These are phyloP conservation scores for Ammodytes marinus DNA, from an alignment of 2,113 vertebrate genomes.

Conservation along the genomic window DNA sequence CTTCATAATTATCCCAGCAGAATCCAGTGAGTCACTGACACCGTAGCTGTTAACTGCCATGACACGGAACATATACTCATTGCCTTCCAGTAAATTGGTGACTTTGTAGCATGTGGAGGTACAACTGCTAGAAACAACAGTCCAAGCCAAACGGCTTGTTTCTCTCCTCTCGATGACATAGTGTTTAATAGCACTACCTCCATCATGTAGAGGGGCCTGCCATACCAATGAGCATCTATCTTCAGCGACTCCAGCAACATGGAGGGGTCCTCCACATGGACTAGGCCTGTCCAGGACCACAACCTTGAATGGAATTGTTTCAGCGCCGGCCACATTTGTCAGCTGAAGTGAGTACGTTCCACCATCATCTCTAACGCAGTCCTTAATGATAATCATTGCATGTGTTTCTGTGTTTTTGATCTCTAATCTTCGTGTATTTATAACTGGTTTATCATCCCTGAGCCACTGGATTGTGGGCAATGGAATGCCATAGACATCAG, in stretches of 20 bases:
- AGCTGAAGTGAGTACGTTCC: slow-evolving; percentile 92
- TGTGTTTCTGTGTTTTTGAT: slow-evolving; percentile 94
- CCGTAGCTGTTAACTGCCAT: slow-evolving; percentile 97
- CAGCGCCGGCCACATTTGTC: slow-evolving; percentile 93
- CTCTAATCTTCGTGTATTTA: slow-evolving; percentile 92
- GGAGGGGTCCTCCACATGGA: slow-evolving; percentile 91
- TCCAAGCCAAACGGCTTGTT: slow-evolving; percentile 98
- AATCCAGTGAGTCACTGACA: slow-evolving; percentile 92
- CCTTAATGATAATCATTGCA: slow-evolving; percentile 93
- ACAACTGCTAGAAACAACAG: slow-evolving; percentile 91
- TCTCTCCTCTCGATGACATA: slow-evolving; percentile 97
- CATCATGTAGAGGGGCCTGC: slow-evolving; percentile 92
- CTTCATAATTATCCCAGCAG: slow-evolving; percentile 92
- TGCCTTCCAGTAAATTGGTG: slow-evolving; percentile 96
- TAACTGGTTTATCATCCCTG: slow-evolving; percentile 92
- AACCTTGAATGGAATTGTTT: slow-evolving; percentile 91
- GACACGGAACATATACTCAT: slow-evolving; percentile 97
- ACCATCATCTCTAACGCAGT: slow-evolving; percentile 91
- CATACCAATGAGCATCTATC: slow-evolving; percentile 94
- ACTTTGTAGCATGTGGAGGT: slow-evolving; percentile 92
- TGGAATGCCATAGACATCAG: slow-evolving; percentile 94
- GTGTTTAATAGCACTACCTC: slow-evolving; percentile 91
- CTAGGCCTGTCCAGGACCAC: slow-evolving; percentile 94
- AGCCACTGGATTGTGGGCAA: slow-evolving; percentile 94
- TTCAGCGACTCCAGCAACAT: slow-evolving; percentile 91